Conservation (phyloP, 2,113 vertebrate species). For the Pterocles orientalis region DNA sequence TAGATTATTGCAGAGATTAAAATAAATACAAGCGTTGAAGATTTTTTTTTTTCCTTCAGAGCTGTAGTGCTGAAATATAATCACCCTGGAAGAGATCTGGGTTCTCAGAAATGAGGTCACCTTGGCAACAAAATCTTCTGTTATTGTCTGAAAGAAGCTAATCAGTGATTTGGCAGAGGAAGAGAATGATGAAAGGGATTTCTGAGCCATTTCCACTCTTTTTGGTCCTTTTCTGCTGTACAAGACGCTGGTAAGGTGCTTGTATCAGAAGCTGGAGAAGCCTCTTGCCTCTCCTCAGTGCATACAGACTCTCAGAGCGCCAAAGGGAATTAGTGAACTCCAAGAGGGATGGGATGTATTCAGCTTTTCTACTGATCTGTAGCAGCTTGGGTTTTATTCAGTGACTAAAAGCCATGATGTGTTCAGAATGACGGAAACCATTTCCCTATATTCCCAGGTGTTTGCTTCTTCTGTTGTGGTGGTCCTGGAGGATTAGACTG, state of each 20-base stretch:
- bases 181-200: not conserved
- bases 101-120: constrained; percentile 51
- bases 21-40: constrained; percentile 15
- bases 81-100: not conserved
- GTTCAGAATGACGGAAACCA: not conserved
- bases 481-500: not conserved
- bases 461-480: not conserved
- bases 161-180: constrained; percentile 32
- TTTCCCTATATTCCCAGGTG: not conserved
- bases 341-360: not conserved
- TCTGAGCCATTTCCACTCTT: not conserved
- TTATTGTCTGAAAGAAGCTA: constrained; percentile 40
- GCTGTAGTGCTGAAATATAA: constrained; percentile 9
- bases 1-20: not conserved
- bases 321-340: not conserved
- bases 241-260: not conserved
- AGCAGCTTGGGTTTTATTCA: not conserved
- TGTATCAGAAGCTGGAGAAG: not conserved
- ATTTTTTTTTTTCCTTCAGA: not conserved
- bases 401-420: not conserved
- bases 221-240: not conserved
- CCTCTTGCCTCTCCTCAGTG: not conserved
- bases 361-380: not conserved
- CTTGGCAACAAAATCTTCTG: constrained; percentile 50
- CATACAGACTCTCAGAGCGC: not conserved